Evolutionary conservation across 2,113 vertebrate genomes (phyloP).

Genomic region (Catharus bicknelli): DNA sequence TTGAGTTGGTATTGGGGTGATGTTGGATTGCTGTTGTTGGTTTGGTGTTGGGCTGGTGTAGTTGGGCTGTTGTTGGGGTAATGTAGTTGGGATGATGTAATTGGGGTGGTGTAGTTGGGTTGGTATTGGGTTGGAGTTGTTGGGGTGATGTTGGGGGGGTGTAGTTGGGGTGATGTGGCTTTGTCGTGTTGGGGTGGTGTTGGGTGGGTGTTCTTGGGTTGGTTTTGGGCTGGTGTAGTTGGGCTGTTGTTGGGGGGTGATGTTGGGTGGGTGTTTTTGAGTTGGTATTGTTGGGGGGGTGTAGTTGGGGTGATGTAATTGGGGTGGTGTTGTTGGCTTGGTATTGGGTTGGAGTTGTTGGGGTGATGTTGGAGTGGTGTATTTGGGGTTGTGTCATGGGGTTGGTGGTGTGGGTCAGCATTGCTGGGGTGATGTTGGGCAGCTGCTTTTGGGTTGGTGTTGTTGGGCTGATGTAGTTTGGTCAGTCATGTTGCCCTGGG

Average conservation of each 20-base stretch:
- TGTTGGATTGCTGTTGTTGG: background rate
- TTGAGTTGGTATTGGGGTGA: too few relatives aligned
- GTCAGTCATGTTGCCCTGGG: background rate
- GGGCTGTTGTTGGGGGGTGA: too few relatives aligned
- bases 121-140: background rate
- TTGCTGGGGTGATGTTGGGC: background rate
- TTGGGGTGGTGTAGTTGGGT: too few relatives aligned
- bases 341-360: too few relatives aligned
- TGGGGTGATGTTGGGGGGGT: background rate
- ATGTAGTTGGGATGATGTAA: too few relatives aligned
- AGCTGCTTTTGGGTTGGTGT: background rate
- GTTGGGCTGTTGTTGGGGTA: too few relatives aligned
- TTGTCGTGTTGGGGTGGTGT: background rate
- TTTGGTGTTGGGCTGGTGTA: background rate
- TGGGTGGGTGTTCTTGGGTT: too few relatives aligned
- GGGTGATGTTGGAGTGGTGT: too few relatives aligned
- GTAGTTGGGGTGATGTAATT: background rate
- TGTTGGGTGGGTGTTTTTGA: too few relatives aligned
- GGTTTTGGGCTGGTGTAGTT: background rate
- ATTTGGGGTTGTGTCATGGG: too few relatives aligned
- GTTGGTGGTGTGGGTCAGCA: background rate
- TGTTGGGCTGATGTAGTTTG: background rate
- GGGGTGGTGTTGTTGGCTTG: too few relatives aligned
- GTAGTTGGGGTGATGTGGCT: background rate
- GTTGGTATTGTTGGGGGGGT: background rate